Evolutionary conservation across 2,113 vertebrate species (phyloP).

Genomic region (Pachycephala philippinensis): DNA sequence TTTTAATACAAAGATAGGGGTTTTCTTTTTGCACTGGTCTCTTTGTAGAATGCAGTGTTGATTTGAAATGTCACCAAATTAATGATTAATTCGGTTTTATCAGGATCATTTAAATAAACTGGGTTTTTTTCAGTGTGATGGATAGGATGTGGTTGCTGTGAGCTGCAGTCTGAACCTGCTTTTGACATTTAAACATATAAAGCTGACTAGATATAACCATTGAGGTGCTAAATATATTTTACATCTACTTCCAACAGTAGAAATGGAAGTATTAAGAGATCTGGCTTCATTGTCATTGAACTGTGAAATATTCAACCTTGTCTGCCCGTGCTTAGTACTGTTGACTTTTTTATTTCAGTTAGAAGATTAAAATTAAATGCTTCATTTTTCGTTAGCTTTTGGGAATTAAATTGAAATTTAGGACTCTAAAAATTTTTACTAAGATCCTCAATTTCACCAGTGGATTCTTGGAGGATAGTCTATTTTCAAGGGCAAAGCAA

Average conservation of each 20-base stretch:
- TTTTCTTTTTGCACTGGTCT: background rate
- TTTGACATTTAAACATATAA: constrained; percentile 88
- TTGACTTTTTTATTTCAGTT: constrained; percentile 93
- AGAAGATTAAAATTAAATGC: constrained; percentile 90
- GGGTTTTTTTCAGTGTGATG: constrained; percentile 78
- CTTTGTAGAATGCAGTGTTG: constrained; percentile 69
- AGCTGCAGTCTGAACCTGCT: constrained; percentile 80
- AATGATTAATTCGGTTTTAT: constrained; percentile 85
- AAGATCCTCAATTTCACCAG: constrained; percentile 72
- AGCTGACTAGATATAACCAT: constrained; percentile 85
- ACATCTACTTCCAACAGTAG: constrained; percentile 78
- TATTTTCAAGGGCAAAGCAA: constrained; percentile 68
- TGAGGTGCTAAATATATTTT: constrained; percentile 82
- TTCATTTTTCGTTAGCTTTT: constrained; percentile 88
- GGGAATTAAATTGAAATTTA: constrained; percentile 88
- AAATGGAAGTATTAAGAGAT: constrained; percentile 82
- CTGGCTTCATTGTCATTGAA: constrained; percentile 81
- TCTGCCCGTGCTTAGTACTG: constrained; percentile 84
- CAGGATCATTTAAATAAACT: constrained; percentile 88
- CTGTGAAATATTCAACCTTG: constrained; percentile 86
- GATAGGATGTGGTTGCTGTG: constrained; percentile 83
- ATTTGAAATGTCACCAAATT: constrained; percentile 84
- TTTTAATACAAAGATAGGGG: background rate
- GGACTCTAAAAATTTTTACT: constrained; percentile 74
- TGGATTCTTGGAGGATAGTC: constrained; percentile 65